These are phyloP conservation scores for Marasmarcha lunaedactyla DNA, from an alignment of 2,888 invertebrate genomes.

Conservation along the genomic window DNA sequence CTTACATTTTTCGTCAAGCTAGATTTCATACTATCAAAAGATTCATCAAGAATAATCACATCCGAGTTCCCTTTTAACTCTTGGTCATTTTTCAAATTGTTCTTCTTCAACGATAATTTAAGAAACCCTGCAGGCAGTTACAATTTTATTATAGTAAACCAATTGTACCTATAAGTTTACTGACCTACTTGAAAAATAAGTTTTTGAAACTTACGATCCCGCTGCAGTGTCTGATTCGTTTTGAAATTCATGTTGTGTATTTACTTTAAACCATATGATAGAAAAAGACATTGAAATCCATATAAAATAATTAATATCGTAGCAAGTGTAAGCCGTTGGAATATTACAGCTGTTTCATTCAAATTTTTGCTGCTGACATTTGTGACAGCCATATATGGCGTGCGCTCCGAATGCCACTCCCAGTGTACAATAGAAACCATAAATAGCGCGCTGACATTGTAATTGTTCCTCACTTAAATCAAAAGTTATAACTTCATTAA, in stretches of 20 bases:
- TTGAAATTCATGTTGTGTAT: constrained; percentile 9
- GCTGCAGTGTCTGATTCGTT: constrained; percentile 24
- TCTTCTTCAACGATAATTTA: constrained; percentile 51
- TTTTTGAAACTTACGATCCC: constrained; percentile 29
- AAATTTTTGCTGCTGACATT: not conserved
- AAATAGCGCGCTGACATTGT: too few species aligned
- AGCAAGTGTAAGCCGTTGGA: not conserved
- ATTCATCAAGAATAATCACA: constrained; percentile 47
- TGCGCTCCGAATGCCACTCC: too few species aligned
- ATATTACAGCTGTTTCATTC: not conserved
- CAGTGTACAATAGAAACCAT: too few species aligned
- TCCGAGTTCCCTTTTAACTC: constrained; percentile 35
- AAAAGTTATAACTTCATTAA: too few species aligned
- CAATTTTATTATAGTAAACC: too few species aligned
- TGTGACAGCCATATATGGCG: too few species aligned
- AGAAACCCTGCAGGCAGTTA: constrained; percentile 33
- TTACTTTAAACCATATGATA: too few species aligned
- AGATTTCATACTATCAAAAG: constrained; percentile 28
- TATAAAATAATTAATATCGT: not conserved
- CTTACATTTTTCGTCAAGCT: constrained; percentile 30
- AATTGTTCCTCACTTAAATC: too few species aligned
- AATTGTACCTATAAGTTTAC: too few species aligned
- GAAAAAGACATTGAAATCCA: not conserved
- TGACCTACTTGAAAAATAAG: not conserved
- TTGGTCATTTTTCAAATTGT: constrained; percentile 24